A percentile compares a stretch with the other conserved stretches of the same genome.
These are phyloP conservation scores for Dicentrarchus labrax DNA, from an alignment of 2,113 vertebrate genomes.

Conservation along the genomic window DNA sequence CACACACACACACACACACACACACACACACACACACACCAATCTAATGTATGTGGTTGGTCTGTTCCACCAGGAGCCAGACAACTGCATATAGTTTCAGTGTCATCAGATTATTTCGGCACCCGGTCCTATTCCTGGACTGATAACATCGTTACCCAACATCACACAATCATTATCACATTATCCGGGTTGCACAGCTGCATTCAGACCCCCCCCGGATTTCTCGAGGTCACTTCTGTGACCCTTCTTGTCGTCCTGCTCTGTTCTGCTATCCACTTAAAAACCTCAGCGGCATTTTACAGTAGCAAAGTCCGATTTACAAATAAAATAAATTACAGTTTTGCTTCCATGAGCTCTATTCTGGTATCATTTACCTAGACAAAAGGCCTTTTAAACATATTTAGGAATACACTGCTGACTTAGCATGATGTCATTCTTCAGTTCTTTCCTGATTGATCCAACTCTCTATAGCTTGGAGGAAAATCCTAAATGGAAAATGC, in stretches of 20 bases:
- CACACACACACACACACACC: not conserved
- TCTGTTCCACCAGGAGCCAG: slow-evolving; percentile 32
- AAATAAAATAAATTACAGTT: too few relatives aligned
- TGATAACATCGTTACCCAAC: slow-evolving; percentile 46
- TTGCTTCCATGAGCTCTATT: too few relatives aligned
- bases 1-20: not conserved
- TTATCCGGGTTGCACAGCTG: slow-evolving; percentile 6
- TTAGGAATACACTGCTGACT: not conserved
- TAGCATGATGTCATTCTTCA: not conserved
- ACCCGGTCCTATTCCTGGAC: slow-evolving; percentile 31
- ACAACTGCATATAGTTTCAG: slow-evolving; percentile 17
- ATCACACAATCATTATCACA: slow-evolving; percentile 33
- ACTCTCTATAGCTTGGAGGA: not conserved
- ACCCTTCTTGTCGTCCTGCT: not conserved
- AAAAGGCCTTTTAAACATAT: not conserved
- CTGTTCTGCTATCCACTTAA: not conserved
- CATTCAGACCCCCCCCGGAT: not conserved
- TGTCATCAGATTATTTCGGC: slow-evolving; percentile 55
- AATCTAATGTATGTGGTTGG: not conserved
- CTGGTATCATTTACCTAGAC: not conserved
- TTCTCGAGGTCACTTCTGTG: not conserved
- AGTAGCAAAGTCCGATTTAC: not conserved
- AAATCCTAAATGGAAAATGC: not conserved
- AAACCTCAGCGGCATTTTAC: not conserved
- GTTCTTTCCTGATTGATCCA: not conserved